These are phyloP conservation scores for Mesochorus sp. DNA, from an alignment of 2,888 invertebrate species.

Conservation along the genomic window DNA sequence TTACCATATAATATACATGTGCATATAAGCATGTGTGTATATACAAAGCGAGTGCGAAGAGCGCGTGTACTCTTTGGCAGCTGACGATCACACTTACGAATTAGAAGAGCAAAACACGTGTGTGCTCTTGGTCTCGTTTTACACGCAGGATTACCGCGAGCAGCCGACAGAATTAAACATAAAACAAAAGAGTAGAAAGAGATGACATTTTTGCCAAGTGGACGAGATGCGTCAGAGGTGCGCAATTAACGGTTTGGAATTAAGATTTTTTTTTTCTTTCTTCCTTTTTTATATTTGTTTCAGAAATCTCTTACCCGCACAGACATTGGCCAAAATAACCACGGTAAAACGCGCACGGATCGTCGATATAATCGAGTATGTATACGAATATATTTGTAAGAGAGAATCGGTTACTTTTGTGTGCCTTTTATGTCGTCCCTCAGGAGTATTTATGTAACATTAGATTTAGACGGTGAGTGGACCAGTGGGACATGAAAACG, in stretches of 20 bases:
- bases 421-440: constrained; percentile 72
- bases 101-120: not conserved
- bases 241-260: constrained; percentile 14
- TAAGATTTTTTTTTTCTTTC: not conserved
- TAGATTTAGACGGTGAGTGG: constrained; percentile 76
- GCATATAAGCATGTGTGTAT: no score
- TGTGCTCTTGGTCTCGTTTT: not conserved
- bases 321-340: constrained; percentile 44
- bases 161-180: constrained; percentile 33
- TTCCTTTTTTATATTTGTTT: not conserved
- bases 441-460: constrained; percentile 72
- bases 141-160: not conserved
- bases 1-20: no score
- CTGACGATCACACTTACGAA: not conserved
- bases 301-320: constrained; percentile 23
- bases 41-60: no score
- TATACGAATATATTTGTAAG: not conserved
- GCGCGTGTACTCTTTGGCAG: not conserved
- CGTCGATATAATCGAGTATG: not conserved
- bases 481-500: constrained; percentile 76
- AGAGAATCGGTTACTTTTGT: constrained; percentile 40
- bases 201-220: not conserved
- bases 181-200: not conserved
- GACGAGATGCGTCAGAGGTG: constrained; percentile 49
- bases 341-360: constrained; percentile 34